phyloP scores from a whole-genome alignment of 2,113 vertebrate genomes.

The Eulemur macaco region DNA sequence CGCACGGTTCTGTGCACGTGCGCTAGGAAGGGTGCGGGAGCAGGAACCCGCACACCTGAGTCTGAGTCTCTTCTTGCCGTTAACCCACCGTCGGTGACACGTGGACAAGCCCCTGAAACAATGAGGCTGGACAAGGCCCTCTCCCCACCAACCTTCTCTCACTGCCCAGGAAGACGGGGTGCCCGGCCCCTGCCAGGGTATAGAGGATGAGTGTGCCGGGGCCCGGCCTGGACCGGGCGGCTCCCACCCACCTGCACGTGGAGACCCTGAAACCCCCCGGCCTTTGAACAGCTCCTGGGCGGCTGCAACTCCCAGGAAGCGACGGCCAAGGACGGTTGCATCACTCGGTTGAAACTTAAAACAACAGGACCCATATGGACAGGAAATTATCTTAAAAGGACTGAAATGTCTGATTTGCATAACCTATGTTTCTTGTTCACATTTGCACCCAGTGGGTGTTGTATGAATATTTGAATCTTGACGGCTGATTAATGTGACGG shows the following conservation, averaged over 20 bases:
- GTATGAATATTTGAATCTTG: constrained; percentile 43
- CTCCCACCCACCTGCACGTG: not conserved
- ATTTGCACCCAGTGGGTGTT: not conserved
- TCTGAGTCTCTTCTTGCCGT: not conserved
- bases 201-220: accelerated
- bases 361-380: constrained; percentile 60
- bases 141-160: not conserved
- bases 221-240: accelerated
- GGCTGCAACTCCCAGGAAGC: not conserved
- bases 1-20: not conserved
- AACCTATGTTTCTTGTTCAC: constrained; percentile 21
- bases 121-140: not conserved
- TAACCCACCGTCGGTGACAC: not conserved
- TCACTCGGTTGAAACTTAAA: not conserved
- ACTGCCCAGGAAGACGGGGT: too few relatives aligned
- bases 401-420: constrained; percentile 75
- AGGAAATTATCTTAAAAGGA: constrained; percentile 58
- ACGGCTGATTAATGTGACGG: constrained; percentile 8
- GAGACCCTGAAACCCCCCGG: too few relatives aligned
- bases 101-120: not conserved
- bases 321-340: not conserved
- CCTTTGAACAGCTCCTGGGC: not conserved
- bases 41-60: not conserved
- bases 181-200: too few relatives aligned
- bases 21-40: not conserved